These are phyloP conservation scores for Hirudinaria manillensis DNA, from an alignment of 2,888 invertebrate genomes.

Conservation along the genomic window DNA sequence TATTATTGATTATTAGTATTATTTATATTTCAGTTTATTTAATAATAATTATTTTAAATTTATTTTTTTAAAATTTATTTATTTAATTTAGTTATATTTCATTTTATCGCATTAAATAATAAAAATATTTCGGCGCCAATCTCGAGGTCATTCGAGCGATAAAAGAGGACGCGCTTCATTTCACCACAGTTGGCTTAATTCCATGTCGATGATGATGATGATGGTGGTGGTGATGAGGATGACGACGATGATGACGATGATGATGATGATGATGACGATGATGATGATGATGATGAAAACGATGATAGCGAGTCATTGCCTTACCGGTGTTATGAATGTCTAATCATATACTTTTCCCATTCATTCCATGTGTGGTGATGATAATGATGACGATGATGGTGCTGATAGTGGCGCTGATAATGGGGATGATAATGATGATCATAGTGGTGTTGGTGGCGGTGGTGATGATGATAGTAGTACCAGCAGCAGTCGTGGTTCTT, in stretches of 20 bases:
- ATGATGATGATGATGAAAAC: background rate
- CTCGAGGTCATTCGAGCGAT: no score
- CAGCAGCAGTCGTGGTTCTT: background rate
- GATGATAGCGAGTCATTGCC: background rate
- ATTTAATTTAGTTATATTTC: no score
- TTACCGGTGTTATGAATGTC: no score
- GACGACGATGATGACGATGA: background rate
- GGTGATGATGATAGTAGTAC: conserved; percentile 62
- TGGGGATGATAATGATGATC: conserved; percentile 23
- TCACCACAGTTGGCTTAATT: conserved; percentile 35
- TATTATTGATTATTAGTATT: no score
- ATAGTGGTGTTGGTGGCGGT: conserved; percentile 61
- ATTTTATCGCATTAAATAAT: no score
- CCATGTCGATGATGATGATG: conserved; percentile 57
- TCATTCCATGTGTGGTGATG: conserved; percentile 3
- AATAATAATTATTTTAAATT: no score
- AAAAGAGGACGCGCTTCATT: no score
- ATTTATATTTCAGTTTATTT: no score
- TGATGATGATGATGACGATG: conserved; percentile 10
- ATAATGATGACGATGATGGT: conserved; percentile 27
- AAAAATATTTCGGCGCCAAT: no score
- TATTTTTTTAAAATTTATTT: no score
- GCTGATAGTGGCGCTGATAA: conserved; percentile 26
- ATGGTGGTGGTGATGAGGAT: conserved; percentile 10
- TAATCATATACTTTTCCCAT: no score